Evolutionary conservation across 35 echinoderm and acorn worm species (phyloP).

Genomic region (Eucidaris tribuloides): DNA sequence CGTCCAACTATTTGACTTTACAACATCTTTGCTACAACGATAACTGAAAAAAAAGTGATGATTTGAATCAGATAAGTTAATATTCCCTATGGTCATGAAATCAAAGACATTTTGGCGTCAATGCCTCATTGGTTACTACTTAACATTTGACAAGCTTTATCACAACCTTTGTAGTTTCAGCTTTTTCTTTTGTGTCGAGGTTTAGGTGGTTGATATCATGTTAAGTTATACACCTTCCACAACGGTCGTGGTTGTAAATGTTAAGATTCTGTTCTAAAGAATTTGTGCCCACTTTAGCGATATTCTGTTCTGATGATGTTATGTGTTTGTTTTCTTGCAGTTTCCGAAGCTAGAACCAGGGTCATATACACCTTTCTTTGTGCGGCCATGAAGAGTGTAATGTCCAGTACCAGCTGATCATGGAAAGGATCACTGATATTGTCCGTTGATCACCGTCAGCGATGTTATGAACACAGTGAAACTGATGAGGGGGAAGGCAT

Average conservation of each 20-base stretch:
- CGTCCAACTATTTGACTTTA: no score
- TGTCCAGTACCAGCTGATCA: no score
- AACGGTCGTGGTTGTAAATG: neutral
- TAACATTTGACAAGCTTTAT: neutral
- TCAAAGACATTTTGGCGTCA: no score
- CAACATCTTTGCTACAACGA: no score
- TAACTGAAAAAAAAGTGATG: no score
- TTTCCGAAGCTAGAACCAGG: constrained; percentile 61
- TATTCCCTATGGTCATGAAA: no score
- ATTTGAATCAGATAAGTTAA: no score
- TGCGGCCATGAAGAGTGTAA: constrained; percentile 46
- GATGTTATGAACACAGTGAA: no score
- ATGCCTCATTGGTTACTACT: no score
- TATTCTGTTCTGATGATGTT: neutral
- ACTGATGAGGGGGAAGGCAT: no score
- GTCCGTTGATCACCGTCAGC: no score
- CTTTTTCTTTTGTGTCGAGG: neutral
- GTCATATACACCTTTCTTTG: constrained; percentile 80
- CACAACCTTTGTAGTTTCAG: neutral
- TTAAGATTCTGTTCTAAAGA: neutral
- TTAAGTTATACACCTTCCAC: neutral
- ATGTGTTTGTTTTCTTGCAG: constrained; percentile 32
- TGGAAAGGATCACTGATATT: no score
- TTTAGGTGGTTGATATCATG: neutral
- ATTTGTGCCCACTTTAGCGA: neutral